Conservation (phyloP, 2,797 vertebrate genomes). For the Sciaenops ocellatus region DNA sequence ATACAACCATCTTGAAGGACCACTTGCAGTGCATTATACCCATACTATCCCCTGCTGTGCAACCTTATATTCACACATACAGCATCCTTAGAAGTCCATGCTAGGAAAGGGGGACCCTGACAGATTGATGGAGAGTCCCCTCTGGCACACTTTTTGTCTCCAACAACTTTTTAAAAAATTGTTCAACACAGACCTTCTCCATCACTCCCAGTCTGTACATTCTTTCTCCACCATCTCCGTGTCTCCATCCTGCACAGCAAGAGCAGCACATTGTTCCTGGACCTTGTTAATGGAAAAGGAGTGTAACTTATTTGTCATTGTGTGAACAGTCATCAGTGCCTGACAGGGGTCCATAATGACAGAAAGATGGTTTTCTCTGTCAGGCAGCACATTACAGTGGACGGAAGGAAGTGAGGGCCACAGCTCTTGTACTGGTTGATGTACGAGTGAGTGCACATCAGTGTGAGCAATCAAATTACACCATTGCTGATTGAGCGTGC, state of each 20-base stretch:
- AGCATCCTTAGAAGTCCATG: conserved; percentile 52
- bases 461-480: conserved; percentile 20
- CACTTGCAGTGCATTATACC: conserved; percentile 70
- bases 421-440: conserved; percentile 36
- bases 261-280: conserved; percentile 47
- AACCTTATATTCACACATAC: conserved; percentile 52
- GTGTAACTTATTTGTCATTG: conserved; percentile 65
- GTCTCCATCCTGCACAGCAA: conserved; percentile 41
- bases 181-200: conserved; percentile 38
- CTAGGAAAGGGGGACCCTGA: conserved; percentile 61
- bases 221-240: conserved; percentile 41
- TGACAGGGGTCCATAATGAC: conserved; percentile 55
- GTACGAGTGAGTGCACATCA: conserved; percentile 2
- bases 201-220: conserved; percentile 28
- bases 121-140: conserved; percentile 75
- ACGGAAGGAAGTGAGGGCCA: conserved; percentile 30
- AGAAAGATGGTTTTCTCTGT: conserved; percentile 56
- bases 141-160: conserved; percentile 71
- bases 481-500: background rate
- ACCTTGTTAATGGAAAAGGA: conserved; percentile 47
- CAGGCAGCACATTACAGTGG: conserved; percentile 32
- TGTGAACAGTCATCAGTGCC: conserved; percentile 60
- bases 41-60: conserved; percentile 46
- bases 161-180: conserved; percentile 52
- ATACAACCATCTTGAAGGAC: conserved; percentile 82